Evolutionary conservation across 37 sponge, comb jelly and placozoan species (phyloP).

Genomic region (Aplysina aerophoba): DNA sequence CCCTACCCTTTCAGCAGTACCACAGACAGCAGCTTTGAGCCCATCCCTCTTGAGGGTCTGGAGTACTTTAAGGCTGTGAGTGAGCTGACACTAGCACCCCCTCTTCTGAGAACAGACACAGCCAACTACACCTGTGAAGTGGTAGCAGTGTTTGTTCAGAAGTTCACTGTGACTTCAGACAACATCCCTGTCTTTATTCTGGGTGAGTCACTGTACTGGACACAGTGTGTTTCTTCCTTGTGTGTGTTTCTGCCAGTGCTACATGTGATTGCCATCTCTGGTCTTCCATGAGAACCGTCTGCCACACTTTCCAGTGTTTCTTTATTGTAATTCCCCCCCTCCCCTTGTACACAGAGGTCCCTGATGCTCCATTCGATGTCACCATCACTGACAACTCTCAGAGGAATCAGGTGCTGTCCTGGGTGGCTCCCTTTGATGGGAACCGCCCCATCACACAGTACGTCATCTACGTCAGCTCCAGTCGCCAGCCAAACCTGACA

Average conservation of each 20-base stretch:
- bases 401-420: slow-evolving; percentile 40
- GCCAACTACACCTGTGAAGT: slow-evolving; percentile 70
- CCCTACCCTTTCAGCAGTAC: background rate
- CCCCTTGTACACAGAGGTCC: slow-evolving; percentile 43
- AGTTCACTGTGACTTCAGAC: slow-evolving; percentile 1
- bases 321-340: background rate
- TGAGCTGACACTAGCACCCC: slow-evolving; percentile 33
- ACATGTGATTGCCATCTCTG: too few relatives aligned
- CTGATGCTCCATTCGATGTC: slow-evolving; percentile 50
- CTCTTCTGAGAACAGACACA: slow-evolving; percentile 59
- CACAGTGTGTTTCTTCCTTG: too few relatives aligned
- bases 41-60: slow-evolving; percentile 3
- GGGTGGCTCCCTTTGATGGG: slow-evolving; percentile 57
- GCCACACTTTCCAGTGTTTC: too few relatives aligned
- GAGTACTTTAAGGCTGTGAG: slow-evolving; percentile 50
- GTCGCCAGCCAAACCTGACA: background rate
- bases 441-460: slow-evolving; percentile 42
- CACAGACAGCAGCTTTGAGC: background rate
- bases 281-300: too few relatives aligned
- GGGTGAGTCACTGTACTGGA: too few relatives aligned
- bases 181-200: slow-evolving; percentile 41
- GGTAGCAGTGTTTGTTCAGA: slow-evolving; percentile 24
- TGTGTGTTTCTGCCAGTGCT: too few relatives aligned
- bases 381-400: background rate
- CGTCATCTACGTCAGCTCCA: slow-evolving; percentile 17